These are phyloP conservation scores for Cercocebus atys DNA, from an alignment of 2,113 vertebrate species.

Conservation along the genomic window DNA sequence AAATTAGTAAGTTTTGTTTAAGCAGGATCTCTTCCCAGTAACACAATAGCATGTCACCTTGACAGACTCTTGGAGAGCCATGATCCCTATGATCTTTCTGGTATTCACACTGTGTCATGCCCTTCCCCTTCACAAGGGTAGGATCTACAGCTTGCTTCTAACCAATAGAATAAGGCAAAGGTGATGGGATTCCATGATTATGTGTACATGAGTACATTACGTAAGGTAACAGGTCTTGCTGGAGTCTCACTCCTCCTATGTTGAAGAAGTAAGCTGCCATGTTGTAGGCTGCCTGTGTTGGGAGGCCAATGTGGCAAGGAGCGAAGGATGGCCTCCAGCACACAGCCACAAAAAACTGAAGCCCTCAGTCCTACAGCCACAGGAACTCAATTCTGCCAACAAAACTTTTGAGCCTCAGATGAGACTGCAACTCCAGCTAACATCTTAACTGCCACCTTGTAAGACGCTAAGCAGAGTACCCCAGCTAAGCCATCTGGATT, in stretches of 20 bases:
- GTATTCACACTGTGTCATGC: background rate
- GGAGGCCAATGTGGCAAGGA: background rate
- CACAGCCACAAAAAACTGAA: background rate
- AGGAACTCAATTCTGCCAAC: slow-evolving; percentile 10
- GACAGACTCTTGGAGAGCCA: background rate
- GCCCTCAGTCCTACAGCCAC: background rate
- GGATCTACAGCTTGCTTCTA: background rate
- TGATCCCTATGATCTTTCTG: background rate
- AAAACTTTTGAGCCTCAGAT: background rate
- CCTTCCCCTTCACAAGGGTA: background rate
- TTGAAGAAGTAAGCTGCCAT: background rate
- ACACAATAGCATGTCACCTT: background rate
- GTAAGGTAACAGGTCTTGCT: background rate
- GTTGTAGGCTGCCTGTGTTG: background rate
- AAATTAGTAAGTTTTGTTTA: slow-evolving; percentile 13
- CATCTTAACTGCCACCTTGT: background rate
- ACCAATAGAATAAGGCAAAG: background rate
- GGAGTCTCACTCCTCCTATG: background rate
- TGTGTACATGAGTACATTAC: background rate
- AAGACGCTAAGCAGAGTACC: background rate
- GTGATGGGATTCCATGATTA: background rate
- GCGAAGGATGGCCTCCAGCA: background rate
- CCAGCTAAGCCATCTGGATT: background rate
- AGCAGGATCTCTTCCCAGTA: background rate
- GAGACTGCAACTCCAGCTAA: background rate